phyloP scores from a whole-genome alignment of 2,797 vertebrate species.

The Enteromius unitaeniatus region DNA sequence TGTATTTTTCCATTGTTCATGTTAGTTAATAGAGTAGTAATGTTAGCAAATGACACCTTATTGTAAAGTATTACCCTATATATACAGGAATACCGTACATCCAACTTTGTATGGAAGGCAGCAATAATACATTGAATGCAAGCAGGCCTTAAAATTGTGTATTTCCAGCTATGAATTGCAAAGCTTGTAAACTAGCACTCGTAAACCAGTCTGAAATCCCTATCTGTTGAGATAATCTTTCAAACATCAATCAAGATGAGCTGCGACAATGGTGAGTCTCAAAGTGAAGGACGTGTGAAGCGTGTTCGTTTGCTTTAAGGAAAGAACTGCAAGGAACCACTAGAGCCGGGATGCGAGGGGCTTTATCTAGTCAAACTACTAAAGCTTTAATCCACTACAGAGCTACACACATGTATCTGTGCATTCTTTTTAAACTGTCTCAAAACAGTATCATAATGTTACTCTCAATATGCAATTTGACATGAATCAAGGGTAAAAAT shows the following conservation, averaged over 20 bases:
- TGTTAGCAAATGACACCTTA: too few species aligned
- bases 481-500: neutral
- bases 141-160: neutral
- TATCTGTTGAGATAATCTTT: conserved; percentile 16
- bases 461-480: neutral
- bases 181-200: neutral
- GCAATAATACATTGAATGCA: neutral
- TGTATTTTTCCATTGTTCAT: too few species aligned
- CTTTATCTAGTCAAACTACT: conserved; percentile 18
- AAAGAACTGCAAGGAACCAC: neutral
- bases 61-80: too few species aligned
- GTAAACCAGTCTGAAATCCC: neutral
- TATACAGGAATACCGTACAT: neutral
- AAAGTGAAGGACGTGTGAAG: conserved; percentile 47
- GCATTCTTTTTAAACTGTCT: neutral
- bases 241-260: conserved; percentile 37
- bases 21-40: too few species aligned
- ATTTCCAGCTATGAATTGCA: neutral
- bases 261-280: conserved; percentile 8
- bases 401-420: neutral
- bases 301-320: neutral
- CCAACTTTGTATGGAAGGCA: neutral
- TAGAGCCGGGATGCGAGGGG: neutral
- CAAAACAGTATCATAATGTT: neutral
- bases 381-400: neutral